These are phyloP conservation scores for Ypsolopha scabrella DNA, from an alignment of 2,888 invertebrate genomes.

Conservation along the genomic window DNA sequence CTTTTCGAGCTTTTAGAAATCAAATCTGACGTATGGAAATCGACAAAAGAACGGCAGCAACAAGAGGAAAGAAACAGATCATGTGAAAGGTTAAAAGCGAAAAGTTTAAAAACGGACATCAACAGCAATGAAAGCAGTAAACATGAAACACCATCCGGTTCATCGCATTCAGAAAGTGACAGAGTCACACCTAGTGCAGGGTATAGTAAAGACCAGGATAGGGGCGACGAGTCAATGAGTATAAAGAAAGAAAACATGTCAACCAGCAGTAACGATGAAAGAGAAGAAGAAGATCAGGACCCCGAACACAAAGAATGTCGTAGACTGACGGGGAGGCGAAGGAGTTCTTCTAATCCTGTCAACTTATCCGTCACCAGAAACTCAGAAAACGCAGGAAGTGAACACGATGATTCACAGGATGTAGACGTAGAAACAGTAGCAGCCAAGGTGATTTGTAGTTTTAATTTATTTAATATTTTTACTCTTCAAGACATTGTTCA, in stretches of 20 bases:
- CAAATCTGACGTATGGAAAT: slow-evolving; percentile 83
- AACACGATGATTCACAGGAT: slow-evolving; percentile 66
- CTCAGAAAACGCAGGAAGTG: slow-evolving; percentile 70
- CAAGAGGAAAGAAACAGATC: slow-evolving; percentile 63
- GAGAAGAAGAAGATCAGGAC: slow-evolving; percentile 59
- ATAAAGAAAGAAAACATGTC: slow-evolving; percentile 67
- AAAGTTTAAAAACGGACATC: slow-evolving; percentile 58
- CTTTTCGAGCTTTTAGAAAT: slow-evolving; percentile 86
- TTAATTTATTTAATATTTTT: too few species aligned
- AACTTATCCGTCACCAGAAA: slow-evolving; percentile 77
- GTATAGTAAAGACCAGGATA: slow-evolving; percentile 59
- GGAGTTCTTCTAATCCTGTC: slow-evolving; percentile 85
- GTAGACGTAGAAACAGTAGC: slow-evolving; percentile 67
- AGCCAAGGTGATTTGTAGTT: slow-evolving; percentile 43
- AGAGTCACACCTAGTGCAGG: slow-evolving; percentile 56
- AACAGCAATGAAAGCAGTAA: slow-evolving; percentile 67
- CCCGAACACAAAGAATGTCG: slow-evolving; percentile 64
- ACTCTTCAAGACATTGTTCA: too few species aligned
- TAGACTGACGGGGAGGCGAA: slow-evolving; percentile 70
- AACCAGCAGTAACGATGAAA: slow-evolving; percentile 64
- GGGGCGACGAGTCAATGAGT: slow-evolving; percentile 51
- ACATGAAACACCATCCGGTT: slow-evolving; percentile 61
- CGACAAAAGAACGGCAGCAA: slow-evolving; percentile 64
- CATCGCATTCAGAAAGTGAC: slow-evolving; percentile 64
- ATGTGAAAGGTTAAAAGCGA: slow-evolving; percentile 59